Base-by-base conservation (phyloP, 2,113 vertebrate species). In the Pomatostomus ruficeps region DNA sequence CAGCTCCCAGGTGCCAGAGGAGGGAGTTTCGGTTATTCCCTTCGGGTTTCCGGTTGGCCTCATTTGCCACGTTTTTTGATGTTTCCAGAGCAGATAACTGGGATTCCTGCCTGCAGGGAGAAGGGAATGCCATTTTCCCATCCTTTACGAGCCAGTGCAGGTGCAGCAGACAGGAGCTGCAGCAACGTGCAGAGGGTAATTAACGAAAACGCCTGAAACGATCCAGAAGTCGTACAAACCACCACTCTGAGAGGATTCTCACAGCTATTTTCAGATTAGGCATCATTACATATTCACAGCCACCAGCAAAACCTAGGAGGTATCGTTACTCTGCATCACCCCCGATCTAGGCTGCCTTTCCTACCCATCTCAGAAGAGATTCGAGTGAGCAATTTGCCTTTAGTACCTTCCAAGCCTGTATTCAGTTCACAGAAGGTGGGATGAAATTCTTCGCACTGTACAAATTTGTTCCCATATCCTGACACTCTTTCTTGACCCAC, bases 101-200 rank as follows among this genome's bases (percentile, higher is more conserved):
- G 95, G 94, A 96, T 97, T 96, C 94, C 95, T 95, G 94, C 95
- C 96, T 94, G 7, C 8, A 87, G 94, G 95, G 72, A 57, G 66
- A 35, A 95, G 46, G 96, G 93, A 97, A 97, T 40, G 82, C 93
- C 96, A 91, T 94, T 96, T 97, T 97, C 96, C 96, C 95, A 97
- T 33, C 96, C 76, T 87, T 85, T 38, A 46, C 15, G 72, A 92
- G 90, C 81, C 96, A 94, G 93, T 59, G 91, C 96, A 97, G 96
- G 96, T 97, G 96, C 94, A 97, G 26, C 61, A 93, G 76, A 70
- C 1, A 25, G 91, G 79, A 97, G 95, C 88, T 96, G 96, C 11
- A 95, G 88, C 91, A 94, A 97, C 95, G 45, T 96, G 97, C 90
- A 95, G 23, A 84, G 59, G 66, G 75, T 62, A 85, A 95, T 97